Evolutionary conservation across 1,140 invertebrate genomes (phyloP), one percentile per base, ranked within the genome.

Genomic region (Anadara kagoshimensis): DNA sequence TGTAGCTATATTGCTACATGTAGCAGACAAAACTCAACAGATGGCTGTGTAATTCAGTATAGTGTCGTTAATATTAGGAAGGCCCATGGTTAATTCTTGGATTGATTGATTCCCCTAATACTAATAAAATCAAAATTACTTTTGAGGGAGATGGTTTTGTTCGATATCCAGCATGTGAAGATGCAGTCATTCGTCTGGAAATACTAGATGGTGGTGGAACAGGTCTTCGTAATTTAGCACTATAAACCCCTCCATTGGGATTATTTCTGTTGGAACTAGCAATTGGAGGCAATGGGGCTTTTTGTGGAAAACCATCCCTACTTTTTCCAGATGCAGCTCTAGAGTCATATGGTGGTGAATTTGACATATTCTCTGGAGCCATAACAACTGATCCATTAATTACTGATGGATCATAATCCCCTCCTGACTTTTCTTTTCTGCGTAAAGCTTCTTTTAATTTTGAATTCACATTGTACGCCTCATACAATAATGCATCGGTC

Each of bases 381-480:
- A 71, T 54, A 22, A 74, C 64, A 24, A 69, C 61, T 47, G 61
- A 51, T 18, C 67, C 59, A 18, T 75, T 69, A 7, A 69, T 24
- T 47, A 61, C 26, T 51, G 73, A 22, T 26, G 51, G 51, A 43
- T 69, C 53, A n/a, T 64, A 22, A 2, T 41, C 59, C 12, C 64
- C 53, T 10, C 75, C 70, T 18, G 59, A 45, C 20, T 61, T 29
- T 54, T 82, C 82, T 54, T 82, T 73, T 64, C 74, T 53, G n/a
- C 78, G 57, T 56, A 84, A 68, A 45, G 78, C 75, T 75, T 80
- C 78, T 61, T 79, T 79, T 14, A 84, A 59, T 67, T 81, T 83
- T 69, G 53, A 78, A 61, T 84, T 84, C 36, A 84, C 72, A 56
- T 74, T 79, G 70, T 84, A 83, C 18, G 83, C 83, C 67, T 84